Percentiles rank a stretch among this genome's conserved stretches.
phyloP scores from a whole-genome alignment of 2,888 invertebrate species.

The Hecatera dysodea region DNA sequence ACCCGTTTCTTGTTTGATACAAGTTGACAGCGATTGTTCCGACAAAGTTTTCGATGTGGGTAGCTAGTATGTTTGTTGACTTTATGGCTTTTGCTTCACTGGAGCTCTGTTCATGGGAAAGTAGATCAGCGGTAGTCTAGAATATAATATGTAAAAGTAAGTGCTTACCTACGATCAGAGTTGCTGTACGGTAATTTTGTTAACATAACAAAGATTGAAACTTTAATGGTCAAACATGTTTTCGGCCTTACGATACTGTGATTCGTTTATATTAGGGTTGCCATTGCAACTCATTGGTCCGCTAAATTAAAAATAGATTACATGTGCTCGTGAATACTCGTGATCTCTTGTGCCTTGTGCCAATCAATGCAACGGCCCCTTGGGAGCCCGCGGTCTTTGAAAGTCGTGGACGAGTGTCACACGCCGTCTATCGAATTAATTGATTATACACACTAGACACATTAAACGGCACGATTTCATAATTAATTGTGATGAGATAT shows the following conservation, averaged over 20 bases:
- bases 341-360: conserved; percentile 33
- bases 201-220: background rate
- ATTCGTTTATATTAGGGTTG: background rate
- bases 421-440: conserved; percentile 66
- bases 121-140: conserved; percentile 7
- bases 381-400: conserved; percentile 61
- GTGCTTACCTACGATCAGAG: background rate
- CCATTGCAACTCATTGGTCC: too few species aligned
- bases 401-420: conserved; percentile 58
- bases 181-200: background rate
- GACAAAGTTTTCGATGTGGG: conserved; percentile 46
- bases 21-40: conserved; percentile 58
- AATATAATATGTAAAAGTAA: conserved; percentile 16
- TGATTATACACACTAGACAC: conserved; percentile 43
- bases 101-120: conserved; percentile 1
- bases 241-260: background rate
- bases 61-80: conserved; percentile 38
- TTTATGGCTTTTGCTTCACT: conserved; percentile 23
- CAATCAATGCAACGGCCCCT: conserved; percentile 50
- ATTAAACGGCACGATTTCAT: background rate
- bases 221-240: background rate
- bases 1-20: conserved; percentile 54
- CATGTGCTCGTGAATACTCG: too few species aligned
- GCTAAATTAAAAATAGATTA: background rate
- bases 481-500: background rate